phyloP scores from a whole-genome alignment of 2,888 invertebrate genomes.

The Galerucella nymphaeae region DNA sequence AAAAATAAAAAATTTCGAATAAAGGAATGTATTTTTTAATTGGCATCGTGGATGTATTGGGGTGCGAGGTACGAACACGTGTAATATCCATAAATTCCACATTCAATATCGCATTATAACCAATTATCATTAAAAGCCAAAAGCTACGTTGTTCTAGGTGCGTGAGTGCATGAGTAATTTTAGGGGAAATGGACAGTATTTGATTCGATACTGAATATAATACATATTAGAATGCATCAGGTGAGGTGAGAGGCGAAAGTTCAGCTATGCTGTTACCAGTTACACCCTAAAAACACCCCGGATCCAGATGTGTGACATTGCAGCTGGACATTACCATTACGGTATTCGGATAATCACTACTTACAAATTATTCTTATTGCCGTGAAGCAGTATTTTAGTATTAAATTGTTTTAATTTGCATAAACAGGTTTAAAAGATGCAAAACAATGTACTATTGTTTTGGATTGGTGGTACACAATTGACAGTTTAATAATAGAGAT shows the following conservation, averaged over 20 bases:
- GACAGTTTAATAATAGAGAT: no score
- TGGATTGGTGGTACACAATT: no score
- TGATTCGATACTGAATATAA: conserved; percentile 48
- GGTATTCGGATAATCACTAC: conserved; percentile 1
- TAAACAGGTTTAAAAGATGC: background rate
- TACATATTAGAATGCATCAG: conserved; percentile 42
- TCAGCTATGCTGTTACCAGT: conserved; percentile 20
- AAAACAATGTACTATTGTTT: no score
- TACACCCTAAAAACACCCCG: conserved; percentile 53
- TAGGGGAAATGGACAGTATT: conserved; percentile 44
- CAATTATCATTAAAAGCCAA: conserved; percentile 35
- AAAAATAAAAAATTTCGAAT: background rate
- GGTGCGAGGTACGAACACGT: conserved; percentile 21
- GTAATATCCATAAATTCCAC: conserved; percentile 41
- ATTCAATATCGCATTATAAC: conserved; percentile 17
- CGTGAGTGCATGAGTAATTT: conserved; percentile 26
- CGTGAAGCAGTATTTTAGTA: conserved; percentile 13
- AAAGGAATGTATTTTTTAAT: background rate
- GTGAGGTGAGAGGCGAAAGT: conserved; percentile 43
- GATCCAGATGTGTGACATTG: conserved; percentile 53
- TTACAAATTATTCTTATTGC: conserved; percentile 16
- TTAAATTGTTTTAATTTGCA: conserved; percentile 18
- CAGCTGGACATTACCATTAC: conserved; percentile 46
- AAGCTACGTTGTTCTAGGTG: conserved; percentile 17
- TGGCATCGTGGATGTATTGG: background rate